phyloP scores from a whole-genome alignment of 2,888 invertebrate genomes.

The Drosophila demipolita region DNA sequence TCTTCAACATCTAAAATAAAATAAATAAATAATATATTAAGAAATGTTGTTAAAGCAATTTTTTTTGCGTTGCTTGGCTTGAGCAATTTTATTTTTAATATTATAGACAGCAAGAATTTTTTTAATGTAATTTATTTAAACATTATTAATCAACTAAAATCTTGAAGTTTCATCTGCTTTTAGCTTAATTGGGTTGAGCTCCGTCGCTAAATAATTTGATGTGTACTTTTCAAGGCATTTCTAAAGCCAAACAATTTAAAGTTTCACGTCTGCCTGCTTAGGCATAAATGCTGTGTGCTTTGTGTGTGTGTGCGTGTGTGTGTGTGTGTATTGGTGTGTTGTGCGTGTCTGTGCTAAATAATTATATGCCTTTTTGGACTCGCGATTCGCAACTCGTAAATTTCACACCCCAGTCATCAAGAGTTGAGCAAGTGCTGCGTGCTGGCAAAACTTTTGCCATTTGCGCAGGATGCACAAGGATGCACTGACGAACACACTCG shows the following conservation, averaged over 20 bases:
- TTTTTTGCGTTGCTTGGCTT: too few relatives aligned
- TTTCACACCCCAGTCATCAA: conserved; percentile 70
- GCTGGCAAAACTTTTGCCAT: conserved; percentile 58
- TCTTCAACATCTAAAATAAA: too few relatives aligned
- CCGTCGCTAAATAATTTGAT: neutral
- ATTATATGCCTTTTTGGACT: conserved; percentile 70
- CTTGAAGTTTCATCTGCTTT: neutral
- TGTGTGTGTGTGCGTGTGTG: neutral
- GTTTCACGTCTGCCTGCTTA: conserved; percentile 10
- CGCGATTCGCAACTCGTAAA: conserved; percentile 52
- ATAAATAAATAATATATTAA: too few relatives aligned
- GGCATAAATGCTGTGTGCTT: conserved; percentile 7
- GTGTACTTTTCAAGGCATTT: conserved; percentile 7
- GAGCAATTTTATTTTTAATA: neutral
- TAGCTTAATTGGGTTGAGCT: neutral
- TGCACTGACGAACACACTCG: conserved; percentile 31
- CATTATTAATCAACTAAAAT: neutral
- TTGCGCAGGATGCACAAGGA: conserved; percentile 60
- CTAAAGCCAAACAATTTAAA: conserved; percentile 22
- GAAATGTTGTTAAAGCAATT: too few relatives aligned
- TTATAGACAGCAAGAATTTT: neutral
- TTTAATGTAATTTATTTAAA: too few relatives aligned
- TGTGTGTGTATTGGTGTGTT: neutral
- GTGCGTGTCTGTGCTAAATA: conserved; percentile 38
- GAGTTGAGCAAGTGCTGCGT: conserved; percentile 64